A percentile compares a stretch with the other conserved stretches of the same genome.
Evolutionary conservation across 2,888 invertebrate genomes (phyloP).

Genomic region (Chalcis sispes): DNA sequence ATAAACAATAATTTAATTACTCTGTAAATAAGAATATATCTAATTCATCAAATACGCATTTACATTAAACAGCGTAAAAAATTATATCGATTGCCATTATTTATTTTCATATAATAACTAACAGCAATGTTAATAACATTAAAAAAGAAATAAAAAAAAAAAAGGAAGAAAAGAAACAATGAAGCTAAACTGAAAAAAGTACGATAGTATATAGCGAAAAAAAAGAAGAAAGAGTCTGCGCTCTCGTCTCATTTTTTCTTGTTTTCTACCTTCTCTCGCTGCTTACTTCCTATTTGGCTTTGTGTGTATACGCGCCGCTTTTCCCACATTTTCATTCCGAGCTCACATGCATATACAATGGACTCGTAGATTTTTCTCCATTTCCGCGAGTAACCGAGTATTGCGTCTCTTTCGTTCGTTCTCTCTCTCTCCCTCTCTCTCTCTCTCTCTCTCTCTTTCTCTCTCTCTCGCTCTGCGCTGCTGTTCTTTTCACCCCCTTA

Average conservation of each 20-base stretch:
- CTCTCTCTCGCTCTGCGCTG: not conserved
- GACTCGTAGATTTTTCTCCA: slow-evolving; percentile 51
- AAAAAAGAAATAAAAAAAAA: slow-evolving; percentile 10
- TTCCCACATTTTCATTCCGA: slow-evolving; percentile 49
- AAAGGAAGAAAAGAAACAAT: not conserved
- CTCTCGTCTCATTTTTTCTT: not conserved
- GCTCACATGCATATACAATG: slow-evolving; percentile 50
- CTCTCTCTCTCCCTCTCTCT: slow-evolving; percentile 55
- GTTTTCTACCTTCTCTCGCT: not conserved
- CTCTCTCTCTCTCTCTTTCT: slow-evolving; percentile 26
- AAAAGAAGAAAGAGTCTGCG: not conserved
- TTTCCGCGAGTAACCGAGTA: slow-evolving; percentile 49
- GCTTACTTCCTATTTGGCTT: slow-evolving; percentile 18
- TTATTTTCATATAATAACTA: not conserved
- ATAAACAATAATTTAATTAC: too few species aligned
- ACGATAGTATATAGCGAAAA: not conserved
- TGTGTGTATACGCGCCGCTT: slow-evolving; percentile 1
- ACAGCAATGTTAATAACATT: not conserved
- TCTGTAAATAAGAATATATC: too few species aligned
- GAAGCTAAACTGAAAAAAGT: not conserved
- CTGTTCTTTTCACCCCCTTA: not conserved
- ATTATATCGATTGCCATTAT: too few species aligned
- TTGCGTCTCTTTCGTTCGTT: slow-evolving; percentile 41
- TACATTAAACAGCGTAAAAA: too few species aligned
- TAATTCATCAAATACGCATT: too few species aligned